A percentile compares a stretch with the other conserved stretches of the same genome.
Evolutionary conservation across 2,888 invertebrate species (phyloP).

Genomic region (Prosapia bicincta): DNA sequence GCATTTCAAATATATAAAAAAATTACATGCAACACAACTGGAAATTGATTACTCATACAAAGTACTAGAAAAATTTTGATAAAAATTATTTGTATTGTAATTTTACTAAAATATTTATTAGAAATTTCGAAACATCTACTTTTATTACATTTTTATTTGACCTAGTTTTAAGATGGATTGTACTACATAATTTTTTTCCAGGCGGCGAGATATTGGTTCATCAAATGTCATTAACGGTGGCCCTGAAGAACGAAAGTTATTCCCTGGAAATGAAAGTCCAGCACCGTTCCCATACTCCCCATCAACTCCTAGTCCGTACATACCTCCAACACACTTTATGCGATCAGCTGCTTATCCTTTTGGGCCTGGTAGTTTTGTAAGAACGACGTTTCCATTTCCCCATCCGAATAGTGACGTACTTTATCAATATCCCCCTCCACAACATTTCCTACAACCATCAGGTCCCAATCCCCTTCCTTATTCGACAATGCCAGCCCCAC

Average conservation of each 20-base stretch:
- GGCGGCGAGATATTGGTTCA: constrained; percentile 33
- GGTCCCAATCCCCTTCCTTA: constrained; percentile 44
- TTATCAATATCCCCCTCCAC: constrained; percentile 31
- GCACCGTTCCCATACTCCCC: constrained; percentile 16
- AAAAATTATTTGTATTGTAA: too few relatives aligned
- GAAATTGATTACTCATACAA: too few relatives aligned
- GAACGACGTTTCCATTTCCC: constrained; percentile 40
- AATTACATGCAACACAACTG: too few relatives aligned
- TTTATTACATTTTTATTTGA: too few relatives aligned
- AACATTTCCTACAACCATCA: constrained; percentile 32
- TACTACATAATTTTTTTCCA: constrained; percentile 23
- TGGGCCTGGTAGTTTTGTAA: constrained; percentile 21
- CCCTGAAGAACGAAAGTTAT: constrained; percentile 21
- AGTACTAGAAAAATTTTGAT: too few relatives aligned
- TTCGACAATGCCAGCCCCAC: constrained; percentile 45
- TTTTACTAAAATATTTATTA: too few relatives aligned
- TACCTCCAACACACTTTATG: constrained; percentile 17
- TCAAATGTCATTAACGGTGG: constrained; percentile 31
- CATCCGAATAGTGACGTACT: constrained; percentile 51
- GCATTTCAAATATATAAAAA: too few relatives aligned
- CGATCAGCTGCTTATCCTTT: constrained; percentile 20
- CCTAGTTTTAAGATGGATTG: too few relatives aligned
- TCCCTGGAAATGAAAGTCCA: constrained; percentile 12
- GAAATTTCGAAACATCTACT: too few relatives aligned
- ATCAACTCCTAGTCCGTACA: constrained; percentile 4